A percentile compares a stretch with the other conserved stretches of the same genome.
Evolutionary conservation across 1,140 invertebrate genomes (phyloP).

Genomic region (Bombus superbus): DNA sequence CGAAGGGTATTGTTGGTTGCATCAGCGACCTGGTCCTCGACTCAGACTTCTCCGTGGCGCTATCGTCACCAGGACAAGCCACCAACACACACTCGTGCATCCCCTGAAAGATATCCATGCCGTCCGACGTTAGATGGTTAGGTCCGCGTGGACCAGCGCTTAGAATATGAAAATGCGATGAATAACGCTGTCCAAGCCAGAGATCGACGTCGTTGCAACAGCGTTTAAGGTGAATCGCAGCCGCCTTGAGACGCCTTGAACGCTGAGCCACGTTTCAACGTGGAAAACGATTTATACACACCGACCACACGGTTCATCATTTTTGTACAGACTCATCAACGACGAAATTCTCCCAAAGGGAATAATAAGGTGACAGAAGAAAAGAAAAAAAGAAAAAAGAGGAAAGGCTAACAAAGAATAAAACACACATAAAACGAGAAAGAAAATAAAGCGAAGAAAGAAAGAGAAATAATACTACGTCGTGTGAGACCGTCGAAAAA

Average conservation of each 20-base stretch:
- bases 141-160: conserved; percentile 42
- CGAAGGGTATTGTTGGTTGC: conserved; percentile 90
- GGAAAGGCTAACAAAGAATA: background rate
- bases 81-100: conserved; percentile 83
- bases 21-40: conserved; percentile 91
- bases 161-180: conserved; percentile 62
- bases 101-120: conserved; percentile 74
- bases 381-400: background rate
- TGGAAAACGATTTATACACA: conserved; percentile 31
- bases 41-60: conserved; percentile 88
- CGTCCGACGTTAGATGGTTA: conserved; percentile 60
- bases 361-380: background rate
- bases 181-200: conserved; percentile 35
- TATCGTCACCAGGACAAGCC: conserved; percentile 84
- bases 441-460: background rate
- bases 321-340: conserved; percentile 74
- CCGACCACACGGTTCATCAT: conserved; percentile 49
- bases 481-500: conserved; percentile 42
- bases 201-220: conserved; percentile 15
- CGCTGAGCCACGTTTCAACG: conserved; percentile 21
- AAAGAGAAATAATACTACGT: background rate
- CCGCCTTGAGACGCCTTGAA: conserved; percentile 20
- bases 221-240: conserved; percentile 25
- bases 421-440: background rate
- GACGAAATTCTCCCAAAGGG: conserved; percentile 39